phyloP scores from a whole-genome alignment of 2,888 invertebrate species.

The Colostygia pectinataria region DNA sequence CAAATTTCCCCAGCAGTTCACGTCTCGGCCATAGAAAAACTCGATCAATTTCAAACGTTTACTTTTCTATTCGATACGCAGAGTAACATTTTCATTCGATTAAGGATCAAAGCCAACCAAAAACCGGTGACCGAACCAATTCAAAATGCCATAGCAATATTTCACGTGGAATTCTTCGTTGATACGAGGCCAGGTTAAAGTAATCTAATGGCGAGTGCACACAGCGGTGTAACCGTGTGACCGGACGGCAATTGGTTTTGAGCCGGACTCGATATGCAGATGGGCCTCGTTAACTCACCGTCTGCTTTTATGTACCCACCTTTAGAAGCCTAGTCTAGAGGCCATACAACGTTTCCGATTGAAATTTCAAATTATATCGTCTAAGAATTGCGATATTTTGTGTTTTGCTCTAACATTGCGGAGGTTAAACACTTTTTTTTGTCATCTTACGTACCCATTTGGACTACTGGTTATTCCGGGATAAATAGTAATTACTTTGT shows the following conservation, averaged over 20 bases:
- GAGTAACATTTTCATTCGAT: slow-evolving; percentile 11
- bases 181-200: slow-evolving; percentile 24
- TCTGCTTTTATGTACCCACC: slow-evolving; percentile 31
- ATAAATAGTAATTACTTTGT: too few relatives aligned
- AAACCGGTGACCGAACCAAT: slow-evolving; percentile 3
- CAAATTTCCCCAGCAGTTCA: too few relatives aligned
- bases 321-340: slow-evolving; percentile 19
- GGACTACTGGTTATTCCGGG: too few relatives aligned
- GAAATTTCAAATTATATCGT: slow-evolving; percentile 20
- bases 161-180: slow-evolving; percentile 20
- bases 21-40: not conserved
- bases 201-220: slow-evolving; percentile 35
- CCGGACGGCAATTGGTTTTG: slow-evolving; percentile 36
- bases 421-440: too few relatives aligned
- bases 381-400: too few relatives aligned
- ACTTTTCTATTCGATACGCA: not conserved
- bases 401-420: too few relatives aligned
- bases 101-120: slow-evolving; percentile 9
- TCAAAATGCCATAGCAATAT: slow-evolving; percentile 17
- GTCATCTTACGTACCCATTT: too few relatives aligned
- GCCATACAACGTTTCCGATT: slow-evolving; percentile 25
- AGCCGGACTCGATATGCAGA: slow-evolving; percentile 43
- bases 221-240: slow-evolving; percentile 24
- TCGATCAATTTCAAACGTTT: not conserved
- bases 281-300: slow-evolving; percentile 41